phyloP scores from a whole-genome alignment of 2,797 vertebrate genomes.

The Syndactyla subalaris region DNA sequence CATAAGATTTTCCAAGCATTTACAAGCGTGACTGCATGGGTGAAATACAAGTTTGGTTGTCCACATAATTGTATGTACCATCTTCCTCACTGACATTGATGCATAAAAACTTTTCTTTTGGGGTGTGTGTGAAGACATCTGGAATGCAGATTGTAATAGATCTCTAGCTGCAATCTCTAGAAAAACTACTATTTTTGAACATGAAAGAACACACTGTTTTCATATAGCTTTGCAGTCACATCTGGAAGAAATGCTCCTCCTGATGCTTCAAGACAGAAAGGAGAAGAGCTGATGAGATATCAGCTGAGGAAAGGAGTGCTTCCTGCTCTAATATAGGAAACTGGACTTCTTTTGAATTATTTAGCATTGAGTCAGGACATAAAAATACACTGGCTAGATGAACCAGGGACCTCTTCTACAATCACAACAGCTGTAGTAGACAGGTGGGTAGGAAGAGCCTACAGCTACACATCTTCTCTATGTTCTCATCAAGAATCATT shows the following conservation, averaged over 20 bases:
- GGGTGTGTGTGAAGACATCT: not conserved
- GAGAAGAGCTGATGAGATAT: not conserved
- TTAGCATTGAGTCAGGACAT: not conserved
- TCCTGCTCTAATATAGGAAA: not conserved
- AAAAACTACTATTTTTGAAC: not conserved
- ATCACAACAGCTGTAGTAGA: not conserved
- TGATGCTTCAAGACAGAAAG: not conserved
- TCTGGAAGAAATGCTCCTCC: not conserved
- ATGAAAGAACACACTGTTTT: not conserved
- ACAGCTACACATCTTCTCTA: not conserved
- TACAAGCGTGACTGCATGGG: not conserved
- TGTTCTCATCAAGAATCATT: not conserved
- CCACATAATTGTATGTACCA: not conserved
- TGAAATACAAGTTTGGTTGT: not conserved
- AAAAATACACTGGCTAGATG: not conserved
- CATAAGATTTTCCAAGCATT: not conserved
- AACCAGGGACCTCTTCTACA: not conserved
- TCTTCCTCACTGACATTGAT: not conserved
- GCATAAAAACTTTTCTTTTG: not conserved
- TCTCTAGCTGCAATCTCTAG: not conserved
- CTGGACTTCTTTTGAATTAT: not conserved
- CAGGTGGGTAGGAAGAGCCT: not conserved
- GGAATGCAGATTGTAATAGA: not conserved
- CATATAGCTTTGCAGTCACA: not conserved
- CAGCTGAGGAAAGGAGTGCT: not conserved